Evolutionary conservation across 2,113 vertebrate species (phyloP), one percentile per base, ranked within the genome.

Genomic region (Clarias magur): DNA sequence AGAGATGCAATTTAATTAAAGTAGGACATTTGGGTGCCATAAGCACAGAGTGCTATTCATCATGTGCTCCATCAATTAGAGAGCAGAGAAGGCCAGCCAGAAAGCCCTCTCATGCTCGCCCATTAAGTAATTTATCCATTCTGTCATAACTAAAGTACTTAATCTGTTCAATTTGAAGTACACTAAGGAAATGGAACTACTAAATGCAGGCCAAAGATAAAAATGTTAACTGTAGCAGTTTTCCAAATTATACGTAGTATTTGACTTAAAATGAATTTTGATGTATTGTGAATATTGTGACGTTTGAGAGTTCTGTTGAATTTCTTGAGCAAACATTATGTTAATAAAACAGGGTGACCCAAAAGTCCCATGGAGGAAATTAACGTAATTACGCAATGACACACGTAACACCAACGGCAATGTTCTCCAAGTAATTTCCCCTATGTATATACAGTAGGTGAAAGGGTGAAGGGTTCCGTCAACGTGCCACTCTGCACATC

Each of bases 1-100:
- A 81, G 72, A 81, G 82, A 80, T 68, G 70, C 57, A 70, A 42
- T 89, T 89, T 89, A 89, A 89, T 89, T 89, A 89, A 89, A 76
- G 82, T 65, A 75, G 85, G 82, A 38, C 88, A 54, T 87, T 89
- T 84, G 85, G 82, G 88, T 87, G 82, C 78, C 78, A 84, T 89
- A 84, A 89, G 68, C 82, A 72, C 62, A 83, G 63, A 83, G 86
- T 34, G 73, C 81, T 70, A 73, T 86, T 89, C 62, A 86, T 86
- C 85, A 48, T 80, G 85, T 84, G 34, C 48, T 80, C 75, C 85
- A 84, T 89, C 85, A 80, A 62, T 80, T 80, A 86, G 53, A 54
- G 80, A 48, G 30, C 57, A 62, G 80, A 68, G 80, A 82, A 48
- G 84, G 56, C 56, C 65, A 81, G 62, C 72, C 60, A 88, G 85